phyloP scores from a whole-genome alignment of 2,888 invertebrate species.

The Epiblema foenella region DNA sequence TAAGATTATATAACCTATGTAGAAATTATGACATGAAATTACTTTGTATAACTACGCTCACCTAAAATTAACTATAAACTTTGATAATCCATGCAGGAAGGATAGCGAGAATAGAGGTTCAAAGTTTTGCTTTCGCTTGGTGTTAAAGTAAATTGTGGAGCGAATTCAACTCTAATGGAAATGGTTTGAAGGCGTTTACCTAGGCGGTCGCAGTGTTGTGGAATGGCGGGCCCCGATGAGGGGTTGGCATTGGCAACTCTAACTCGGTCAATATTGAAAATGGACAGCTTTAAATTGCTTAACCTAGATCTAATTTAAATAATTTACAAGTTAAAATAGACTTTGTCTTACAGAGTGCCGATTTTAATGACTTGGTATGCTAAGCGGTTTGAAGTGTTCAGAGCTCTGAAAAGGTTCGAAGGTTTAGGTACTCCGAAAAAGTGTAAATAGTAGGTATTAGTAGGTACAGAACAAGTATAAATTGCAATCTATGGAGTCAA shows the following conservation, averaged over 20 bases:
- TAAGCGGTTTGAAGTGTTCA: background rate
- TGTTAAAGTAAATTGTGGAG: slow-evolving; percentile 34
- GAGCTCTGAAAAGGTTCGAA: background rate
- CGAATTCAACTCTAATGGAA: slow-evolving; percentile 32
- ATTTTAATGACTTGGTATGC: background rate
- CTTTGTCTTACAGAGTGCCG: background rate
- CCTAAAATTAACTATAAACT: slow-evolving; percentile 15
- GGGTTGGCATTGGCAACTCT: slow-evolving; percentile 17
- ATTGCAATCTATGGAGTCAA: no score
- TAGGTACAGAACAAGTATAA: no score
- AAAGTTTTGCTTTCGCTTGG: slow-evolving; percentile 36
- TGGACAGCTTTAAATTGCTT: slow-evolving; percentile 35
- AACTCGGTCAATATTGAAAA: slow-evolving; percentile 39
- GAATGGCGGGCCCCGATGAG: slow-evolving; percentile 10
- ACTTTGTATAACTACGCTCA: slow-evolving; percentile 4
- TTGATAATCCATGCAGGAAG: slow-evolving; percentile 24
- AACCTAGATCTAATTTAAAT: slow-evolving; percentile 28
- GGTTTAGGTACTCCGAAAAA: no score
- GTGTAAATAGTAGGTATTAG: no score
- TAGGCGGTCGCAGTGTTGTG: slow-evolving; percentile 19
- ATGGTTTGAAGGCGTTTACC: slow-evolving; percentile 37
- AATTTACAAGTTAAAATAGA: slow-evolving; percentile 20
- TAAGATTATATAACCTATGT: no score
- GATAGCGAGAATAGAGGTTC: slow-evolving; percentile 25
- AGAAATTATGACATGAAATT: no score